Percentiles rank a stretch among this genome's conserved stretches.
Conservation (phyloP, 2,888 invertebrate genomes). For the Tortricodes alternella region DNA sequence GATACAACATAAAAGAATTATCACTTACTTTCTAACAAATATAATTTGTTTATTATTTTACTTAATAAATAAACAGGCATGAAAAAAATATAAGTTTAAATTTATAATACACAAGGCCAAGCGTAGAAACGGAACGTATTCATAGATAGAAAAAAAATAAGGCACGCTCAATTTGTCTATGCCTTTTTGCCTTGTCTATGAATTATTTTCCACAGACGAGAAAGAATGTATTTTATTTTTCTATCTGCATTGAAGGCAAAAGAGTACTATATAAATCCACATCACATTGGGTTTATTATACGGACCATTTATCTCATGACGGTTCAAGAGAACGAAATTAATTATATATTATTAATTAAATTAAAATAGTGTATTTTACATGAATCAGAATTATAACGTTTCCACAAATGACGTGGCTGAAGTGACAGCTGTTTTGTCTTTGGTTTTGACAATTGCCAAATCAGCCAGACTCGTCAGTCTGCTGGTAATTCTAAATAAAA, state of each 20-base stretch:
- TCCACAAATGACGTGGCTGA: conserved; percentile 78
- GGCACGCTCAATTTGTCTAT: conserved; percentile 31
- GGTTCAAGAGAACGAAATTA: neutral
- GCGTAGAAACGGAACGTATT: conserved; percentile 30
- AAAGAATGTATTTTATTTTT: conserved; percentile 1
- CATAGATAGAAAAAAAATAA: conserved; percentile 29
- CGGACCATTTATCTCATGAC: too few species aligned
- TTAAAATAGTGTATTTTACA: neutral
- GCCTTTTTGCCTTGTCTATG: conserved; percentile 24
- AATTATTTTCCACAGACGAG: conserved; percentile 11
- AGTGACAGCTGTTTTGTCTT: conserved; percentile 74
- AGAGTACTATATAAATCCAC: too few species aligned
- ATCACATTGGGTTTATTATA: too few species aligned
- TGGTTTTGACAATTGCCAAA: conserved; percentile 78
- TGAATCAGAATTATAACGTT: conserved; percentile 44
- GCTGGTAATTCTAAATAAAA: conserved; percentile 47
- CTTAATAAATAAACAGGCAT: neutral
- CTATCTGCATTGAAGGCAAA: conserved; percentile 1
- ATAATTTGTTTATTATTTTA: neutral
- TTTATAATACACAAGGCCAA: neutral
- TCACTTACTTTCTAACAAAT: neutral
- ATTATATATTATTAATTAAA: neutral
- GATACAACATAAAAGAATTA: neutral
- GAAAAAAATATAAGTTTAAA: neutral
- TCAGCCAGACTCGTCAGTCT: conserved; percentile 68